These are phyloP conservation scores for Silurus aristotelis DNA, from an alignment of 2,797 vertebrate genomes.

Conservation along the genomic window DNA sequence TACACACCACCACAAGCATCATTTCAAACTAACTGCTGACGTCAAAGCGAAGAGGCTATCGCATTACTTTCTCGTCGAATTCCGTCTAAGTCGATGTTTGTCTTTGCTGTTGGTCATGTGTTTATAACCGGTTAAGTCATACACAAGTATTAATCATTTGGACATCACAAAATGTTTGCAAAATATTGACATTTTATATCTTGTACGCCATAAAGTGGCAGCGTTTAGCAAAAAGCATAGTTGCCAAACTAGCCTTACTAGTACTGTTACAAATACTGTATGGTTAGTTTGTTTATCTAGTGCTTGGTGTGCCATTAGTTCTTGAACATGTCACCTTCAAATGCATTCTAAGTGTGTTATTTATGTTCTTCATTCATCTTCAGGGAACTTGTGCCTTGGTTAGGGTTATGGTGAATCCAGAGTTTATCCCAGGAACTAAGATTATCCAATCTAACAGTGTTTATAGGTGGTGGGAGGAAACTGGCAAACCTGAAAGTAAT, in stretches of 20 bases:
- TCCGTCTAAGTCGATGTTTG: neutral
- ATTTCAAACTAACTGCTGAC: conserved; percentile 3
- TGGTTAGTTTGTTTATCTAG: neutral
- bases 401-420: neutral
- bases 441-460: neutral
- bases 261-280: neutral
- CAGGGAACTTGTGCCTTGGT: neutral
- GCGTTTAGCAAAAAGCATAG: neutral
- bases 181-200: neutral
- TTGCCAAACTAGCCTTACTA: too few species aligned
- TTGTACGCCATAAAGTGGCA: neutral
- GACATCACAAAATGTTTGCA: neutral
- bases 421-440: neutral
- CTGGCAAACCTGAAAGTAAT: neutral
- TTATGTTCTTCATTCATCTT: neutral
- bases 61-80: neutral
- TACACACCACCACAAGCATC: neutral
- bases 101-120: neutral
- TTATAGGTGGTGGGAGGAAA: neutral
- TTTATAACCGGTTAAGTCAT: neutral
- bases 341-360: neutral
- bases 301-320: neutral
- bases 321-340: neutral
- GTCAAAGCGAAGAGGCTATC: neutral
- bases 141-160: neutral